Evolutionary conservation across 2,888 invertebrate genomes (phyloP), one percentile per base, ranked within the genome.

Genomic region (Plagodis dolabraria): DNA sequence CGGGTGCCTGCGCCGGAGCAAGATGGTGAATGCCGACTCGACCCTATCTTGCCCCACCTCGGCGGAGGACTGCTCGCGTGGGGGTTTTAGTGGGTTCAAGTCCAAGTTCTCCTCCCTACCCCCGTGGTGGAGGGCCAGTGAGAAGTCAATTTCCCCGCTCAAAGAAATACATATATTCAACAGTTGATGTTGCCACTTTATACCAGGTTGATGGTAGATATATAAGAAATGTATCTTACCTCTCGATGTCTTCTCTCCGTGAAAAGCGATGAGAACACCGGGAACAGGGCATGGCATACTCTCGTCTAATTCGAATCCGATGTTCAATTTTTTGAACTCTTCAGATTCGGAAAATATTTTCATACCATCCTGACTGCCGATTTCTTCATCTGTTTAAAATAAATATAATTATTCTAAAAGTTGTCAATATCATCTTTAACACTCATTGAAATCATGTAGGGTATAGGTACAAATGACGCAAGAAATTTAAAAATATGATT

Each of bases 251-350:
- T 96, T 93, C 76, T 96, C 96, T 0, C 94, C 95, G 65, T 94
- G 85, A 69, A 93, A 95, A 5, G 94, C 83, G 6, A 76, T 73
- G 49, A 91, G 77, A 8, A 84, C 65, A 6, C 74, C 67, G 6
- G 72, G 57, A 5, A 57, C 22, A 0, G 10, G 34, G 34, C 58
- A 62, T 0, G 94, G 89, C 0, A 86, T 72, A 36, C 97, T 97
- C 87, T 98, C 97, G 77, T 98, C 98, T 51, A 98, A 77, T 0
- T 94, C 95, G 74, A 97, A 96, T 0, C 96, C 97, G 48, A 97
- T 86, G 72, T 97, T 97, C 33, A 98, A 82, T 4, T 90, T 85
- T 69, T 93, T 94, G 77, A 97, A 97, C 36, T 95, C 94, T 0
- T 94, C 85, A 0, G 95, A 94, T 50, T 94, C 85, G 0, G 96